phyloP scores from a whole-genome alignment of 2,113 vertebrate species.

The Aptenodytes patagonicus region DNA sequence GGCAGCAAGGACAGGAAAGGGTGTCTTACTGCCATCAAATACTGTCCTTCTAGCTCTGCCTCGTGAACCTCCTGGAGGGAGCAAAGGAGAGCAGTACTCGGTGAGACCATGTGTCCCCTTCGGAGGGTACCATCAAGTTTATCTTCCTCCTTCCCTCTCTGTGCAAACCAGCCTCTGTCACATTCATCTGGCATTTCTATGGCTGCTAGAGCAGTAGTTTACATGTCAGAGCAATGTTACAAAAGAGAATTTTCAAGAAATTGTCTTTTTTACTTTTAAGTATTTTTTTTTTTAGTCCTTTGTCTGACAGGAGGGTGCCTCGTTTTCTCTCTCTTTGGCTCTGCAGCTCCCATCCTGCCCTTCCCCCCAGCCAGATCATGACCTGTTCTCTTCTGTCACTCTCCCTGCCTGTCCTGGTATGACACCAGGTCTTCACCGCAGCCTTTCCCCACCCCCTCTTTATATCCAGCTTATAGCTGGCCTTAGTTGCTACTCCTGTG shows the following conservation, averaged over 20 bases:
- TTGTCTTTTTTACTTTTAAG: not conserved
- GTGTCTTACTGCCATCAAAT: not conserved
- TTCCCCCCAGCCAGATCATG: not conserved
- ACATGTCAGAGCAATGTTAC: not conserved
- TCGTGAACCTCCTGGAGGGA: not conserved
- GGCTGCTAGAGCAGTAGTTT: not conserved
- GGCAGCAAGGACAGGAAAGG: not conserved
- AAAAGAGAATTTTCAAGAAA: not conserved
- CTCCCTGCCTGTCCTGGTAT: slow-evolving; percentile 13
- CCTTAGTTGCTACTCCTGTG: not conserved
- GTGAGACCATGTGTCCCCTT: not conserved
- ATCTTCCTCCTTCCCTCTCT: not conserved
- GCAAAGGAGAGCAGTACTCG: not conserved
- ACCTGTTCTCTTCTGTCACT: not conserved
- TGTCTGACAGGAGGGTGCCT: not conserved
- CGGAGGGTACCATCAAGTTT: not conserved
- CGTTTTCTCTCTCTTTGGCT: not conserved
- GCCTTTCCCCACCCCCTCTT: not conserved
- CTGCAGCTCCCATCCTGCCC: not conserved
- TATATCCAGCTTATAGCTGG: slow-evolving; percentile 2
- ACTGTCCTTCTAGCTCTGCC: not conserved
- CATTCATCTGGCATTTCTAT: not conserved
- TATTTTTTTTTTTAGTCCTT: not conserved
- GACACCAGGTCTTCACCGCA: not conserved
- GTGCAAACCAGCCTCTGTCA: not conserved